These are phyloP conservation scores for Tetragnatha versicolor DNA, from an alignment of 1,140 invertebrate genomes.

Conservation along the genomic window DNA sequence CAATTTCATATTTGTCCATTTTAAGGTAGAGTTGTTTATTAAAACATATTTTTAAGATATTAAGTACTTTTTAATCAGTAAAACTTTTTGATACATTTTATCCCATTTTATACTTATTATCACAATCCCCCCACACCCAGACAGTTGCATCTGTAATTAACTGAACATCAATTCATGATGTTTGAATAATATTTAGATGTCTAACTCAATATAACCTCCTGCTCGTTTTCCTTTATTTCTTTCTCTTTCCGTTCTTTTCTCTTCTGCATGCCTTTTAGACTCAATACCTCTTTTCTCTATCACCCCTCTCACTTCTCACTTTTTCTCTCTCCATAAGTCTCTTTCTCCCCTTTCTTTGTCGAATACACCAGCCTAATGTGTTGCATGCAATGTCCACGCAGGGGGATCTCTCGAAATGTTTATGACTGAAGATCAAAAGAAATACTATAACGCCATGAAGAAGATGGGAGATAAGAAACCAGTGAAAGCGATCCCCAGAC, in stretches of 20 bases:
- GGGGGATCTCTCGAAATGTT: conserved; percentile 99
- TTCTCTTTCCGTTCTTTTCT: background rate
- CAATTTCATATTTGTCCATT: conserved; percentile 53
- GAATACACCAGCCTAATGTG: conserved; percentile 21
- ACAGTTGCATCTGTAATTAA: no score
- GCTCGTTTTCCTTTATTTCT: background rate
- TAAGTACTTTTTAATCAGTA: background rate
- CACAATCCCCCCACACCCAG: conserved; percentile 7
- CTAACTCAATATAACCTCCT: no score
- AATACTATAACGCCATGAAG: conserved; percentile 99
- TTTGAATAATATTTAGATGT: no score
- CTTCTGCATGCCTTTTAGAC: background rate
- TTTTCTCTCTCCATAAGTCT: no score
- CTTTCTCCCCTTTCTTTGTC: no score
- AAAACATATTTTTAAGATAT: background rate
- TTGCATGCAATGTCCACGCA: conserved; percentile 67
- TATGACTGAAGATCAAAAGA: conserved; percentile 99
- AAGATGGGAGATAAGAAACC: conserved; percentile 99
- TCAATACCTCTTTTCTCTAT: no score
- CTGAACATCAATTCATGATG: no score
- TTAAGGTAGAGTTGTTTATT: conserved; percentile 54
- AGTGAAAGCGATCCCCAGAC: conserved; percentile 95
- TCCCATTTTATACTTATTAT: background rate
- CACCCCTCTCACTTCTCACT: no score
- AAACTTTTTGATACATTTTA: no score